phyloP scores from a whole-genome alignment of 2,888 invertebrate species.

The Prenolepis imparis region DNA sequence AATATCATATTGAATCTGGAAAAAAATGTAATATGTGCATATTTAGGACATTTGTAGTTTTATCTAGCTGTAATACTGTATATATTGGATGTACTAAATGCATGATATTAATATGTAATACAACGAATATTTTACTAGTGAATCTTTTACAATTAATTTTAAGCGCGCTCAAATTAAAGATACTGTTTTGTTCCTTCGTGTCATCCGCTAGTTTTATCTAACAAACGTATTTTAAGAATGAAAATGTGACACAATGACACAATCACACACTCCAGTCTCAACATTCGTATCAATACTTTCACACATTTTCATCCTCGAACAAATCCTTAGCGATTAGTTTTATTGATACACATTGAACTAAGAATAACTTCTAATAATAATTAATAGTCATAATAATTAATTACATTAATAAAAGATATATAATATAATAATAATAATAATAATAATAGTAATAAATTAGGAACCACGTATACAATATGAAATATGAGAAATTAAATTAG shows the following conservation, averaged over 20 bases:
- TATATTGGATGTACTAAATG: background rate
- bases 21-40: slow-evolving; percentile 5
- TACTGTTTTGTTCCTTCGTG: slow-evolving; percentile 18
- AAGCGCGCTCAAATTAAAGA: slow-evolving; percentile 7
- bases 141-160: slow-evolving; percentile 1
- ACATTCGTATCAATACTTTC: slow-evolving; percentile 57
- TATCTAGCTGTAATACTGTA: background rate
- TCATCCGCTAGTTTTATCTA: slow-evolving; percentile 72
- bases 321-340: slow-evolving; percentile 76
- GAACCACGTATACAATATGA: slow-evolving; percentile 85
- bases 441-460: slow-evolving; percentile 84
- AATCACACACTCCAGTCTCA: slow-evolving; percentile 46
- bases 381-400: slow-evolving; percentile 61
- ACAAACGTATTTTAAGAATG: slow-evolving; percentile 59
- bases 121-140: background rate
- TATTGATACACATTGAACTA: slow-evolving; percentile 65
- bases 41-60: background rate
- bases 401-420: slow-evolving; percentile 62
- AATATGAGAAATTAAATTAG: slow-evolving; percentile 84
- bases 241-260: slow-evolving; percentile 27
- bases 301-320: slow-evolving; percentile 61
- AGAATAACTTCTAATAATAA: slow-evolving; percentile 74
- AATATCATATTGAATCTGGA: slow-evolving; percentile 1
- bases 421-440: slow-evolving; percentile 67
- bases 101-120: background rate